A percentile compares a stretch with the other conserved stretches of the same genome.
Evolutionary conservation across 92 coral and sea anemone species (phyloP).

Genomic region (Porites evermanni): DNA sequence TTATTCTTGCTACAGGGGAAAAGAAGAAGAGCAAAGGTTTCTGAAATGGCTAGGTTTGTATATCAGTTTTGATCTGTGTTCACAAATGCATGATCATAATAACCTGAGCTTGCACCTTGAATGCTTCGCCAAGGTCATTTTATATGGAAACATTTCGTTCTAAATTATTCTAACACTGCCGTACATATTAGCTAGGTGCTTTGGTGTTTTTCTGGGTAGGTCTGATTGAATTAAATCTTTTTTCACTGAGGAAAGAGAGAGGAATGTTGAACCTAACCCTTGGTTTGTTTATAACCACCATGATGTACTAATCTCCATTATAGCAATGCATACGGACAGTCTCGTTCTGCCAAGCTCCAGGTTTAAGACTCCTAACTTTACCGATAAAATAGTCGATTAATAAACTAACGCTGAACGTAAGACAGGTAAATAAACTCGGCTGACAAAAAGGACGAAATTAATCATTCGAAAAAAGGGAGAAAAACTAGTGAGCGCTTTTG

Average conservation of each 20-base stretch:
- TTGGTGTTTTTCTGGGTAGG: neutral
- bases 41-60: neutral
- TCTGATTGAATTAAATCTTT: neutral
- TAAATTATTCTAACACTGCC: neutral
- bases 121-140: too few relatives aligned
- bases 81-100: too few relatives aligned
- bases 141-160: neutral
- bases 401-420: neutral
- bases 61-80: too few relatives aligned
- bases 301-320: too few relatives aligned
- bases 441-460: neutral
- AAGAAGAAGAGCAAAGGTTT: neutral
- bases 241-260: neutral
- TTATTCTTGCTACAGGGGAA: too few relatives aligned
- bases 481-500: neutral
- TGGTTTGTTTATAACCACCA: too few relatives aligned
- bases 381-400: neutral
- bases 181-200: neutral
- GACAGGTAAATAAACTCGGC: neutral
- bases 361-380: neutral
- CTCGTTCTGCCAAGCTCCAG: neutral
- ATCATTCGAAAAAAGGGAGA: neutral
- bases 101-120: too few relatives aligned
- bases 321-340: too few relatives aligned
- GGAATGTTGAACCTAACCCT: too few relatives aligned